These are phyloP conservation scores for Caenorhabditis sinica DNA, from an alignment of 2,888 invertebrate species.

Conservation along the genomic window DNA sequence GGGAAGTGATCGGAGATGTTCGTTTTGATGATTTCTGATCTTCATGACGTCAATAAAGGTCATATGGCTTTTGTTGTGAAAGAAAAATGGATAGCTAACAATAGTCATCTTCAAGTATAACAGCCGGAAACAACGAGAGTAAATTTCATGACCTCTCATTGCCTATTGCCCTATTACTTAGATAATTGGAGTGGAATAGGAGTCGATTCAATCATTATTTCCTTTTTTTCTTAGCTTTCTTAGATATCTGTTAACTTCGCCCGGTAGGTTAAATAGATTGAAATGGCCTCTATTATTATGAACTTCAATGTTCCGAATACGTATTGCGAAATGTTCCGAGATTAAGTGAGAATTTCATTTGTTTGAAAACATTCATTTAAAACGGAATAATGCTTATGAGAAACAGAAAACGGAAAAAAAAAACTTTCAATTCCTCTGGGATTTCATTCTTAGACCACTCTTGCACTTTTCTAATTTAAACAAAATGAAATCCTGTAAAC, in stretches of 20 bases:
- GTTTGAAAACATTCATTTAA: no score
- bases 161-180: slow-evolving; percentile 2
- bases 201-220: no score
- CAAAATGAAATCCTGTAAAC: slow-evolving; percentile 3
- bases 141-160: slow-evolving; percentile 13
- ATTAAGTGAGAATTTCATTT: no score
- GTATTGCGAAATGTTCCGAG: no score
- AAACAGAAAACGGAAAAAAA: no score
- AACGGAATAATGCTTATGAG: background rate
- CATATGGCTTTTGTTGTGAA: background rate
- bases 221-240: no score
- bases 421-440: background rate
- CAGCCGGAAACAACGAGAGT: background rate
- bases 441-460: background rate
- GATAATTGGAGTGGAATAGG: background rate
- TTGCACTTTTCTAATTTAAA: slow-evolving; percentile 9
- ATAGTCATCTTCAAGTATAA: slow-evolving; percentile 5
- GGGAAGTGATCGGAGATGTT: slow-evolving; percentile 26
- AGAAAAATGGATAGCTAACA: background rate
- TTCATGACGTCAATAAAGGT: slow-evolving; percentile 30
- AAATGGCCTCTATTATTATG: no score
- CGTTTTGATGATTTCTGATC: slow-evolving; percentile 39
- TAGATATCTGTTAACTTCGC: no score
- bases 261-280: no score
- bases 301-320: no score